Evolutionary conservation across 2,888 invertebrate genomes (phyloP).

Genomic region (Mesorhabditis spiculigera): DNA sequence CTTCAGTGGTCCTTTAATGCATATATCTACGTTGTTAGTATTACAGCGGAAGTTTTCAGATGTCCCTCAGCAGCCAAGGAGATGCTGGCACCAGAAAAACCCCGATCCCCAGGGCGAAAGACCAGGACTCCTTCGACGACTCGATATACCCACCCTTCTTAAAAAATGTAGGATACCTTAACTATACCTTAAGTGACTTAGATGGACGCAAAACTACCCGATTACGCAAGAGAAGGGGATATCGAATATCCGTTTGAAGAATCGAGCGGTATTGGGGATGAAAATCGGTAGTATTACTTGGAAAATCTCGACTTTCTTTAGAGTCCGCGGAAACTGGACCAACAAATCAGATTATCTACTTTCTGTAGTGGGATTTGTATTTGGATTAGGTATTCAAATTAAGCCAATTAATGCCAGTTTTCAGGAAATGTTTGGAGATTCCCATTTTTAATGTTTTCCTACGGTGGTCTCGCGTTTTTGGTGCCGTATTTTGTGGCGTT

Average conservation of each 20-base stretch:
- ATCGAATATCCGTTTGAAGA: slow-evolving; percentile 59
- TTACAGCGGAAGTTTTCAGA: neutral
- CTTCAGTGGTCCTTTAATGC: no score
- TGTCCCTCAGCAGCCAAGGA: neutral
- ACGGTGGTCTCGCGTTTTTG: slow-evolving; percentile 67
- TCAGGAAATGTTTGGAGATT: slow-evolving; percentile 69
- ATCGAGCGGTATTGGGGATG: slow-evolving; percentile 58
- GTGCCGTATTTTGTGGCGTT: slow-evolving; percentile 79
- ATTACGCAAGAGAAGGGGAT: slow-evolving; percentile 51
- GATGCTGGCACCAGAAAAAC: neutral
- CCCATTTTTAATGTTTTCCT: slow-evolving; percentile 63
- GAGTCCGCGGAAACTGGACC: slow-evolving; percentile 61
- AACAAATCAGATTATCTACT: slow-evolving; percentile 65
- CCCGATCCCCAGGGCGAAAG: neutral
- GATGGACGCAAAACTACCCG: slow-evolving; percentile 41
- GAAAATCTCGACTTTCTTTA: neutral
- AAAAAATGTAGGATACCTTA: slow-evolving; percentile 7
- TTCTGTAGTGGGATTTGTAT: slow-evolving; percentile 65
- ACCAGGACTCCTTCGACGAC: slow-evolving; percentile 22
- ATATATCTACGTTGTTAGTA: no score
- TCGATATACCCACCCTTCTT: slow-evolving; percentile 36
- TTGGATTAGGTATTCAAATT: slow-evolving; percentile 44
- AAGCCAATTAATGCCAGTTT: slow-evolving; percentile 59
- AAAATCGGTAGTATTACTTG: slow-evolving; percentile 62
- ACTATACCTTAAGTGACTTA: slow-evolving; percentile 11